These are phyloP conservation scores for Andinoacara biseriatus DNA, from an alignment of 2,113 vertebrate species.

Conservation along the genomic window DNA sequence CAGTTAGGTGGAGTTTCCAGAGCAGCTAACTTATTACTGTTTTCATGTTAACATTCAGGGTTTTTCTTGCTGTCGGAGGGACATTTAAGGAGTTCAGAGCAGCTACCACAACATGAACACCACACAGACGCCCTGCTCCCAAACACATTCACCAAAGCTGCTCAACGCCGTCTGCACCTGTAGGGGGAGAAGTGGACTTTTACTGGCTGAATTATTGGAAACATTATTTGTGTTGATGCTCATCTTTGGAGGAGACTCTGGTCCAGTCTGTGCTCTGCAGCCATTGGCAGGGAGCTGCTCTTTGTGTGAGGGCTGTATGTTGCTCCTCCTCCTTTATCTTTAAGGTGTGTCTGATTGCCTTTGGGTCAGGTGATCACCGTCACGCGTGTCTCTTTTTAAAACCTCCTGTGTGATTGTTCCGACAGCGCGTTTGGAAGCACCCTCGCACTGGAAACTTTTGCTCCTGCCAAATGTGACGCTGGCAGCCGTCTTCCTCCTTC, in stretches of 20 bases:
- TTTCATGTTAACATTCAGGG: not conserved
- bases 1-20: not conserved
- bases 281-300: not conserved
- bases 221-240: not conserved
- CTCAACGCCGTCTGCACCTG: not conserved
- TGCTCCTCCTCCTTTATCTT: not conserved
- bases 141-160: not conserved
- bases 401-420: not conserved
- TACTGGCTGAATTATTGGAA: not conserved
- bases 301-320: not conserved
- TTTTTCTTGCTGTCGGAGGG: not conserved
- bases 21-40: not conserved
- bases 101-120: not conserved
- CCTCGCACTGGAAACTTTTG: not conserved
- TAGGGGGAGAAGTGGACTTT: not conserved
- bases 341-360: not conserved
- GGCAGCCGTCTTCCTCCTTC: constrained; percentile 5
- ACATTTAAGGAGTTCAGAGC: not conserved
- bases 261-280: not conserved
- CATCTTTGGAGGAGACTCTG: not conserved
- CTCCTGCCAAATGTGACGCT: not conserved
- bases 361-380: not conserved
- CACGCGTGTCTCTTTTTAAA: not conserved
- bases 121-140: not conserved
- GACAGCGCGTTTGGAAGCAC: not conserved